phyloP scores from a whole-genome alignment of 1,140 invertebrate species.

The Sitobion miscanthi region DNA sequence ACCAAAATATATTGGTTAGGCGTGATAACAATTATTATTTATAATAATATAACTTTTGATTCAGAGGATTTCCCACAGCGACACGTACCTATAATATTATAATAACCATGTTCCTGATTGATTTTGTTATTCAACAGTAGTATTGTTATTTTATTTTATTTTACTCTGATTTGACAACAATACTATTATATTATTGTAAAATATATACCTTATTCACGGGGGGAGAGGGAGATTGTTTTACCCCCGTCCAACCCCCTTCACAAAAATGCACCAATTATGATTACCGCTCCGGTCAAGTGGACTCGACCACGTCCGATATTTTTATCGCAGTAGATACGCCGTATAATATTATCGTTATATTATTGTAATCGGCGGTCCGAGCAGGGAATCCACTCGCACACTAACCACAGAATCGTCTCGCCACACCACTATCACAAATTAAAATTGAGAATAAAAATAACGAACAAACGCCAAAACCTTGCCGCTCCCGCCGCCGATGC shows the following conservation, averaged over 20 bases:
- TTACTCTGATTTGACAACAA: background rate
- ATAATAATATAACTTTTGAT: background rate
- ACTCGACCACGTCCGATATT: background rate
- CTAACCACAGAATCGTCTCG: background rate
- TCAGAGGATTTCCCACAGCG: background rate
- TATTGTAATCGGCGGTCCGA: background rate
- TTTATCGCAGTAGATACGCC: background rate
- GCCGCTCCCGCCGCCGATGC: background rate
- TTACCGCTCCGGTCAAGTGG: background rate
- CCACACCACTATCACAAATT: conserved; percentile 24
- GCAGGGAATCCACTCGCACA: background rate
- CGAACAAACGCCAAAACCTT: background rate
- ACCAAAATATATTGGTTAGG: too few species aligned
- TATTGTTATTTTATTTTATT: background rate
- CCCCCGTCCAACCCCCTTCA: background rate
- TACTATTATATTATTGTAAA: too few species aligned
- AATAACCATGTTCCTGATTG: background rate
- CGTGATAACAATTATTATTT: background rate
- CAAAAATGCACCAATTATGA: background rate
- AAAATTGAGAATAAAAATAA: background rate
- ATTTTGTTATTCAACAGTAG: background rate
- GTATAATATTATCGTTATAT: conserved; percentile 18
- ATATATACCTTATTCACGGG: too few species aligned
- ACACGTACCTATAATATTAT: too few species aligned
- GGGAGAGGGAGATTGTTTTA: too few species aligned